These are phyloP conservation scores for Bellardia bayeri DNA, from an alignment of 2,888 invertebrate genomes.

Conservation along the genomic window DNA sequence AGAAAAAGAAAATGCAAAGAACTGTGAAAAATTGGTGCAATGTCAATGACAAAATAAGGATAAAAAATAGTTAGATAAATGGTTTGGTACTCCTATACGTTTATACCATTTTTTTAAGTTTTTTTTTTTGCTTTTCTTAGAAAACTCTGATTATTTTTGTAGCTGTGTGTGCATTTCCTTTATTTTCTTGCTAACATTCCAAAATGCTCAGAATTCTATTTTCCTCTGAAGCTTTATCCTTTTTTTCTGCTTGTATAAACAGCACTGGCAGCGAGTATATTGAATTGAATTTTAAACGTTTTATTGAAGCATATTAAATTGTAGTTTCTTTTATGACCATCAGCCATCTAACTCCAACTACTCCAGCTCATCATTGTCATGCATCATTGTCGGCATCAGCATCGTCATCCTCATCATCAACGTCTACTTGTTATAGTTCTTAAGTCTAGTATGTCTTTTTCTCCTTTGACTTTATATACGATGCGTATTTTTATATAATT, in stretches of 20 bases:
- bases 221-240: constrained; percentile 57
- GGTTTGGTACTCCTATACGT: constrained; percentile 31
- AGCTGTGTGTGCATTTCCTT: constrained; percentile 17
- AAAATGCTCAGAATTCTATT: constrained; percentile 49
- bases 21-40: constrained; percentile 73
- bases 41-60: constrained; percentile 74
- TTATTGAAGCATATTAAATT: constrained; percentile 74
- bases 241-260: constrained; percentile 45
- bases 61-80: constrained; percentile 28
- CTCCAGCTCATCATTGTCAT: neutral
- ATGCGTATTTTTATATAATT: constrained; percentile 67
- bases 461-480: constrained; percentile 57
- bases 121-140: constrained; percentile 20
- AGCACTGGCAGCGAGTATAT: constrained; percentile 45
- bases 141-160: constrained; percentile 39
- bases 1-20: constrained; percentile 44
- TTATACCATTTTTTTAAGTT: neutral
- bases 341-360: constrained; percentile 17
- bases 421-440: constrained; percentile 63
- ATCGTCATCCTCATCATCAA: constrained; percentile 50
- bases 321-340: constrained; percentile 67
- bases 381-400: constrained; percentile 45
- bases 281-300: constrained; percentile 74
- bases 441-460: constrained; percentile 65
- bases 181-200: constrained; percentile 58